Evolutionary conservation across 53 echinoderm and acorn worm genomes (phyloP).

Genomic region (Antedon mediterranea): DNA sequence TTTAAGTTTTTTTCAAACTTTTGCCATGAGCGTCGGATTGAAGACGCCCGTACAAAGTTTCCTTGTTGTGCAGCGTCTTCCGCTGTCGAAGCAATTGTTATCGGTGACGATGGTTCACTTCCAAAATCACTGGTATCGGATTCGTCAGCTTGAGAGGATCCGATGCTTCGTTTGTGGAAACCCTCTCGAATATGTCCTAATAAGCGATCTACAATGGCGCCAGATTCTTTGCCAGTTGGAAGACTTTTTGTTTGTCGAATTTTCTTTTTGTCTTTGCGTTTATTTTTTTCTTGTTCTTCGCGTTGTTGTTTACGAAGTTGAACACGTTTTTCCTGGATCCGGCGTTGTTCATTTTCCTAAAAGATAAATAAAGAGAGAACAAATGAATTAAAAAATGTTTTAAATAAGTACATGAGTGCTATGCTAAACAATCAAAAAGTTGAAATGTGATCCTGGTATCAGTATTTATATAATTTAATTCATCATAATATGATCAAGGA

Average conservation of each 20-base stretch:
- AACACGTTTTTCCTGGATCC: conserved; percentile 45
- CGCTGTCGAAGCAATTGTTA: conserved; percentile 10
- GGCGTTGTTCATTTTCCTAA: conserved; percentile 77
- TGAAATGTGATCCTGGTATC: not conserved
- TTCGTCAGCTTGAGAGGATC: conserved; percentile 9
- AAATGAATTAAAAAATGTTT: not conserved
- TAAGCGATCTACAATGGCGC: conserved; percentile 48
- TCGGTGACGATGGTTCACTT: conserved; percentile 32
- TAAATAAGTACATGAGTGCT: too few relatives aligned
- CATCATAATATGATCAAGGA: not conserved
- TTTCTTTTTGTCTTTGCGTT: conserved; percentile 28
- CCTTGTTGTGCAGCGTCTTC: conserved; percentile 7
- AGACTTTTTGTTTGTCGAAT: conserved; percentile 21
- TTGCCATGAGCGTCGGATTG: conserved; percentile 45
- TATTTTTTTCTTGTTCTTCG: conserved; percentile 45
- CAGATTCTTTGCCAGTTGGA: conserved; percentile 26
- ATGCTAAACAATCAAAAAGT: not conserved
- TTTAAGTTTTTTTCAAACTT: conserved; percentile 57
- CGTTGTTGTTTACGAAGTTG: conserved; percentile 58
- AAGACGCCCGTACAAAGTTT: conserved; percentile 6
- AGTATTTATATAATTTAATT: not conserved
- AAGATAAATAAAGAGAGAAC: not conserved
- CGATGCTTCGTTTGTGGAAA: conserved; percentile 21
- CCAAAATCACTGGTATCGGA: conserved; percentile 30
- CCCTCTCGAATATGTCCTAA: conserved; percentile 59